Percentiles rank a stretch among this genome's conserved stretches.
phyloP scores from a whole-genome alignment of 2,888 invertebrate species.

The Aphelenchoides bicaudatus region DNA sequence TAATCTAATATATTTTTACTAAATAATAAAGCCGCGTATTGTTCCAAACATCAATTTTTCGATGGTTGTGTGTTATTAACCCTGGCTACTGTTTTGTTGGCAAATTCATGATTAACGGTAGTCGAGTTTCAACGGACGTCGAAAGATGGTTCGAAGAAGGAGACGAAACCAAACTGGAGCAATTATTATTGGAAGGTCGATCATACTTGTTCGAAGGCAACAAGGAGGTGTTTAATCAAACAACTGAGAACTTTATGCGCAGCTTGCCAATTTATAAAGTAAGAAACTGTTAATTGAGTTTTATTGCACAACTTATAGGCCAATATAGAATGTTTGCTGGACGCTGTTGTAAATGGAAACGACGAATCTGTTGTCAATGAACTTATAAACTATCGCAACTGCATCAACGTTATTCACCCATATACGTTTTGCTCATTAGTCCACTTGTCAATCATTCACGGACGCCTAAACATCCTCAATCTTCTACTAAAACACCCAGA shows the following conservation, averaged over 20 bases:
- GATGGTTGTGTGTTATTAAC: no score
- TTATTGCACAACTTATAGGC: conserved; percentile 16
- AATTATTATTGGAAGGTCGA: conserved; percentile 30
- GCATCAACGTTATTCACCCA: conserved; percentile 43
- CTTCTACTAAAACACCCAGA: conserved; percentile 33
- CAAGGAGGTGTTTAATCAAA: conserved; percentile 21
- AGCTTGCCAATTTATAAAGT: conserved; percentile 31
- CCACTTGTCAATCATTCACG: conserved; percentile 46
- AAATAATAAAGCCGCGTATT: no score
- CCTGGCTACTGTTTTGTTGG: no score
- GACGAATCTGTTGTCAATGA: conserved; percentile 28
- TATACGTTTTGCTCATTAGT: conserved; percentile 44
- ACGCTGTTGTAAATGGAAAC: conserved; percentile 30
- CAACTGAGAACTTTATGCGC: conserved; percentile 23
- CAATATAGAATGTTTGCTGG: conserved; percentile 31
- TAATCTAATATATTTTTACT: no score
- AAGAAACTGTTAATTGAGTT: conserved; percentile 16
- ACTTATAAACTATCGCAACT: conserved; percentile 29
- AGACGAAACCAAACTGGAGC: conserved; percentile 30
- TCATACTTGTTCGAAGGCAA: conserved; percentile 31
- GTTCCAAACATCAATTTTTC: no score
- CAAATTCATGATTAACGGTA: no score
- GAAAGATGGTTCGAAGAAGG: conserved; percentile 31
- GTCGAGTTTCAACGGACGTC: conserved; percentile 21
- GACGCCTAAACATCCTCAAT: conserved; percentile 37